A percentile compares a stretch with the other conserved stretches of the same genome.
phyloP scores from a whole-genome alignment of 2,113 vertebrate species.

The Perccottus glenii region DNA sequence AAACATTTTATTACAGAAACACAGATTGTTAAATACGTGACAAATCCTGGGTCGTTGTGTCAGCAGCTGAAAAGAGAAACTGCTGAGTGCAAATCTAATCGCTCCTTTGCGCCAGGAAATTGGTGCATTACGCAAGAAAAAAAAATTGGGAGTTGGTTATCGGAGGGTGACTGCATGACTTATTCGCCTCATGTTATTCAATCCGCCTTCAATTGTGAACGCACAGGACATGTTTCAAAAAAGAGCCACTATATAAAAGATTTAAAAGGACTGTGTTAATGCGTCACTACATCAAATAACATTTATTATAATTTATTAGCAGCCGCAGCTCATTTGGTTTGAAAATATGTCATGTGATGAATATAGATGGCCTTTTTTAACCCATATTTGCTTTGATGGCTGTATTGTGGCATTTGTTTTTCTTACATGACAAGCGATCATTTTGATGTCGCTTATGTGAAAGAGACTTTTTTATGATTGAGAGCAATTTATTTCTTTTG shows the following conservation, averaged over 20 bases:
- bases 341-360: conserved; percentile 26
- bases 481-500: conserved; percentile 21
- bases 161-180: conserved; percentile 20
- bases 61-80: conserved; percentile 50
- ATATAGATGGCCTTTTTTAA: conserved; percentile 30
- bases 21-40: conserved; percentile 42
- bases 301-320: conserved; percentile 32
- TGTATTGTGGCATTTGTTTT: conserved; percentile 14
- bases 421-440: conserved; percentile 11
- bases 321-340: conserved; percentile 26
- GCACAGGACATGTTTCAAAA: conserved; percentile 11
- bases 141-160: conserved; percentile 6
- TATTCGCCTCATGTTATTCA: conserved; percentile 37
- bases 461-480: neutral
- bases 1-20: conserved; percentile 13
- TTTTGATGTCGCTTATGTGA: conserved; percentile 1
- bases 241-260: conserved; percentile 4
- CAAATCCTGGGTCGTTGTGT: conserved; percentile 42
- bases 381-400: conserved; percentile 3
- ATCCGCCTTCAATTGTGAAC: conserved; percentile 12
- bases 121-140: conserved; percentile 21
- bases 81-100: conserved; percentile 50
- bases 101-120: conserved; percentile 41
- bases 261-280: conserved; percentile 26
- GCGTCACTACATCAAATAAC: conserved; percentile 24